Conservation (phyloP, 92 coral and sea anemone genomes). For the Porites divaricata region DNA sequence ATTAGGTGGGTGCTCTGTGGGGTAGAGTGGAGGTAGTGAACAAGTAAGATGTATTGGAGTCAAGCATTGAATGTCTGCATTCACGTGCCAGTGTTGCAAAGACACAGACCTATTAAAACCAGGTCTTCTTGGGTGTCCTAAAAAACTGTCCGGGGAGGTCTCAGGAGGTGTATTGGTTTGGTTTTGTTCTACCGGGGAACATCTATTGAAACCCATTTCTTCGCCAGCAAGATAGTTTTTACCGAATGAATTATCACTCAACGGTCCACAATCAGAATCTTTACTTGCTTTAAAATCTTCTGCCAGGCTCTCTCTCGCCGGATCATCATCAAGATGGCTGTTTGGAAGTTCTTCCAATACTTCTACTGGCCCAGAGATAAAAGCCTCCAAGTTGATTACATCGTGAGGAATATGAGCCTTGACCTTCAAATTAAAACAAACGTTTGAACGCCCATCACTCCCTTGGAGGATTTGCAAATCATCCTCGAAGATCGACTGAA, state of each 20-base stretch:
- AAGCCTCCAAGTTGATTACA: conserved; percentile 72
- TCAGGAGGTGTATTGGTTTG: background rate
- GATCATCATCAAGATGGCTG: background rate
- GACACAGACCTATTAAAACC: conserved; percentile 74
- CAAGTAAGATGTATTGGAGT: conserved; percentile 85
- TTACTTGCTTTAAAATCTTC: no score
- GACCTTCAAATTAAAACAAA: conserved; percentile 68
- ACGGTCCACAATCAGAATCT: background rate
- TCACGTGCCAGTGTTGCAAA: conserved; percentile 71
- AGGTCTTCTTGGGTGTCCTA: conserved; percentile 48
- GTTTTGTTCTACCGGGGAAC: background rate
- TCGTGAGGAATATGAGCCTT: conserved; percentile 72
- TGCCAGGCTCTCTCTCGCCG: background rate
- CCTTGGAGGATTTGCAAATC: conserved; percentile 66
- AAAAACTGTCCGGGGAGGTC: conserved; percentile 18
- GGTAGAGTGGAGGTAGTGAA: conserved; percentile 77
- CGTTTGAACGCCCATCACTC: conserved; percentile 41
- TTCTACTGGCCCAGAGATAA: conserved; percentile 71
- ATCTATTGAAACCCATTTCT: background rate
- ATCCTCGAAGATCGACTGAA: conserved; percentile 85
- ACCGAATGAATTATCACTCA: background rate
- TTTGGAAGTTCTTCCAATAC: conserved; percentile 12
- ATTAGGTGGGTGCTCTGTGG: conserved; percentile 71
- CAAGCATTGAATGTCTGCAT: conserved; percentile 68
- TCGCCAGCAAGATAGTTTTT: background rate